Base-by-base conservation (phyloP, 2,113 vertebrate genomes). In the Plotosus lineatus region DNA sequence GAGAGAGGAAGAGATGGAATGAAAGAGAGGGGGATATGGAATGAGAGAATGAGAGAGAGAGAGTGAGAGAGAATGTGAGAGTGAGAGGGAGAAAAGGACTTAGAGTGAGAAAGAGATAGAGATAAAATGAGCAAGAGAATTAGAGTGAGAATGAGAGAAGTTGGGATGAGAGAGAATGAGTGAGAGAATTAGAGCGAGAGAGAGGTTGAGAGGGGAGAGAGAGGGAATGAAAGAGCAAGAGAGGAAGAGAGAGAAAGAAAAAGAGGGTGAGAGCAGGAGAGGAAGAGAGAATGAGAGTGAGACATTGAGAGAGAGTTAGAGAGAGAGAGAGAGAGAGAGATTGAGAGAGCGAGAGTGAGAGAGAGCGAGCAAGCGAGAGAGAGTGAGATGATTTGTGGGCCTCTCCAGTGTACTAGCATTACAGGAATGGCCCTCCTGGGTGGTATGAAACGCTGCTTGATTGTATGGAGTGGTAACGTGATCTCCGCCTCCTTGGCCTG, bases 401-500 rank as follows among this genome's bases (percentile, higher is more conserved):
- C 88, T 91, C 90, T 91, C 88, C 88, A 85, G 89, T 83, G 88
- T 87, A 83, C 90, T 92, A 90, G 91, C 90, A 87, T 93, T 92
- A 92, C 91, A 88, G 87, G 88, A 93, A 94, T 88, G 90, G 89
- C 84, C 88, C 92, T 93, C 93, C 84, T 89, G 93, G 93, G 92
- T 91, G 87, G 87, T 87, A 90, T 93, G 91, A 93, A 92, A 93
- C 88, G 87, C 88, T 89, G 92, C 83, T 86, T 92, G 91, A 91
- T 92, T 92, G 92, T 93, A 85, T 82, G 87, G 90, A 93, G 91
- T 89, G 91, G 92, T 90, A 91, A 92, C 87, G n/a, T 85, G 90
- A 94, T 91, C 89, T 88, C 86, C 63, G 84, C 58, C 90, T 88
- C 85, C 87, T 88, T 85, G 86, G 86, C 87, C 89, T 87, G 80